phyloP scores from a whole-genome alignment of 2,113 vertebrate species.

The Casuarius casuarius region DNA sequence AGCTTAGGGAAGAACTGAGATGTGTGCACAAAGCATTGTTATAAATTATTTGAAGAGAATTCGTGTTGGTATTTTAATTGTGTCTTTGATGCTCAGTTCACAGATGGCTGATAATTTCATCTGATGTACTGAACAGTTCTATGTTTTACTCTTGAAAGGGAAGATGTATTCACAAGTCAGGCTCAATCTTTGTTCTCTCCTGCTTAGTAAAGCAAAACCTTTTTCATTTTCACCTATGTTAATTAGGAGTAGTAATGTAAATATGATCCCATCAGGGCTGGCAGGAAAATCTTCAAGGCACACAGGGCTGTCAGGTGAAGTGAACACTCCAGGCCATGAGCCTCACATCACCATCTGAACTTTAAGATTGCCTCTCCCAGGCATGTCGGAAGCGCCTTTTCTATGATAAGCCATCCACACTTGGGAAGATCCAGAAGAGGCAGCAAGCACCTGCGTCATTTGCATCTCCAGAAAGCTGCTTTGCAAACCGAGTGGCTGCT shows the following conservation, averaged over 20 bases:
- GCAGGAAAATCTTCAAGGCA: neutral
- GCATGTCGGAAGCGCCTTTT: neutral
- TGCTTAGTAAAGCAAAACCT: constrained; percentile 15
- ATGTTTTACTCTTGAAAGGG: constrained; percentile 31
- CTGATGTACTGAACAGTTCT: constrained; percentile 28
- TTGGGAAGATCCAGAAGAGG: neutral
- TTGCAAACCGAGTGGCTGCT: neutral
- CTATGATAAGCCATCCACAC: neutral
- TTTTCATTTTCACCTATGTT: constrained; percentile 51
- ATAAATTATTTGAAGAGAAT: constrained; percentile 41
- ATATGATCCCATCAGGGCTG: neutral
- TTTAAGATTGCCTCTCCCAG: neutral
- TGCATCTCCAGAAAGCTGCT: neutral
- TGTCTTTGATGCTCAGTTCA: constrained; percentile 53
- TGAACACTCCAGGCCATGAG: accelerated
- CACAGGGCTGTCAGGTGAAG: neutral
- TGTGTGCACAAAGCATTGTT: neutral
- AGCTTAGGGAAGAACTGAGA: neutral
- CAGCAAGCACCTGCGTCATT: neutral
- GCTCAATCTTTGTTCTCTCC: constrained; percentile 21
- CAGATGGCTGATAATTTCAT: constrained; percentile 60
- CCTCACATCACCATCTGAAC: neutral
- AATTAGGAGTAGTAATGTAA: constrained; percentile 28
- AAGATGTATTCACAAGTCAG: constrained; percentile 12
- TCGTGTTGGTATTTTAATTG: constrained; percentile 45